phyloP scores from a whole-genome alignment of 2,113 vertebrate genomes.

The Phalacrocorax pelagicus region DNA sequence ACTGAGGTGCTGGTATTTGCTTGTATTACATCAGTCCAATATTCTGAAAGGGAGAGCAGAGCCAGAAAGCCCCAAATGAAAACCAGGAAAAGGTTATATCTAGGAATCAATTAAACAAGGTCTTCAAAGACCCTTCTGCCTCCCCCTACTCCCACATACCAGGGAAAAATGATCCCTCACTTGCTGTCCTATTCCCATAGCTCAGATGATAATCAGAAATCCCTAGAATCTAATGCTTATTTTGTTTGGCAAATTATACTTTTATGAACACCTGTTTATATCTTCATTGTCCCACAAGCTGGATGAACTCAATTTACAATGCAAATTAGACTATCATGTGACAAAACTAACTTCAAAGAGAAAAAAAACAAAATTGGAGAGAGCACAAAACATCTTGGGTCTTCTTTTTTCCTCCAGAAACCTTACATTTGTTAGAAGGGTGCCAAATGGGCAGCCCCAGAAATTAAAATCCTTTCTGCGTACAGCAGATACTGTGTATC shows the following conservation, averaged over 20 bases:
- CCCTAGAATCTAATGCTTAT: not conserved
- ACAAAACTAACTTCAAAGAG: constrained; percentile 3
- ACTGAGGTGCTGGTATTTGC: constrained; percentile 12
- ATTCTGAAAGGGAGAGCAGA: constrained; percentile 1
- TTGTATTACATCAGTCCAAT: constrained; percentile 7
- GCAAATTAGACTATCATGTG: not conserved
- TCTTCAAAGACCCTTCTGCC: not conserved
- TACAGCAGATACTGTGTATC: not conserved
- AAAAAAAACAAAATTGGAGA: not conserved
- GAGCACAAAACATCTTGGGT: not conserved
- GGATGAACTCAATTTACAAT: not conserved
- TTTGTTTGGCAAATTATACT: constrained; percentile 24
- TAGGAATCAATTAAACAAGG: not conserved
- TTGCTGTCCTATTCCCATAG: not conserved
- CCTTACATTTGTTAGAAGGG: not conserved
- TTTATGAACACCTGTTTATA: constrained; percentile 28
- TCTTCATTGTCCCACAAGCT: not conserved
- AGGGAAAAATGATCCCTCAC: not conserved
- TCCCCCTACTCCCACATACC: not conserved
- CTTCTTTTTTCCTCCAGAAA: not conserved
- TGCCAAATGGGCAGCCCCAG: not conserved
- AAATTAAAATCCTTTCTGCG: not conserved
- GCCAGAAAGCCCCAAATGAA: constrained; percentile 12
- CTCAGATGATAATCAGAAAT: constrained; percentile 19
- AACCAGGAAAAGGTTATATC: constrained; percentile 21